Base-by-base conservation (phyloP, 2,113 vertebrate genomes). In the Amazona vittata region DNA sequence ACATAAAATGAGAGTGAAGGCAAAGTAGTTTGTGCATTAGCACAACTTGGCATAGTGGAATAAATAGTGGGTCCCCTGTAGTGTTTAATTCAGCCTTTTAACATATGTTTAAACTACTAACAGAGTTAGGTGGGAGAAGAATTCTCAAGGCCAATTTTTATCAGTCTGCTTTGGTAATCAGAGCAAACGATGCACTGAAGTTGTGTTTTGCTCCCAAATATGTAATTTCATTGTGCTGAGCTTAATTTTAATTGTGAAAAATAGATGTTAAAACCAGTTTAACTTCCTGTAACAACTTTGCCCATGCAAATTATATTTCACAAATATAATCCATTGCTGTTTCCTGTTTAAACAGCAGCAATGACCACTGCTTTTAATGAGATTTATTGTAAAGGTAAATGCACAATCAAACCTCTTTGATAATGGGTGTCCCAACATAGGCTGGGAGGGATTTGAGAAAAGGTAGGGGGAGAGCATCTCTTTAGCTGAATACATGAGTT, bases 91-190 rank as follows among this genome's bases (percentile, higher is more conserved):
- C 89, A 84, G 62, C 46, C 69, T 89, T 81, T 84, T 71, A 95
- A 43, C 93, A 71, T 78, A 75, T 24, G 50, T 67, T 94, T 35
- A 75, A 94, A 44, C 46, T 81, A 13, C 69, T 83, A 22, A 57
- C 37, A 88, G 64, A 18, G 43, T 83, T 83, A 93, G 82, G 41
- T 81, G 83, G 64, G 63, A 68, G 79, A 81, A 55, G 46, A 85
- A 88, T 86, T 96, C 69, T 94, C 82, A 64, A 89, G 93, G 43
- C 83, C 86, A 76, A 5, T 94, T 86, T 55, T 94, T 46, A 67
- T 93, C 89, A 82, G 47, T 75, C 53, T 86, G 44, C 55, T 83
- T 84, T 0, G 0, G 31, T 90, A 94, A 95, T 83, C 46, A 70
- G 49, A 46, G 44, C 20, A 80, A 53, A 74, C 0, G 1, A 67